Evolutionary conservation across 2,113 vertebrate genomes (phyloP), one percentile per base, ranked within the genome.

Genomic region (Odocoileus hemionus): DNA sequence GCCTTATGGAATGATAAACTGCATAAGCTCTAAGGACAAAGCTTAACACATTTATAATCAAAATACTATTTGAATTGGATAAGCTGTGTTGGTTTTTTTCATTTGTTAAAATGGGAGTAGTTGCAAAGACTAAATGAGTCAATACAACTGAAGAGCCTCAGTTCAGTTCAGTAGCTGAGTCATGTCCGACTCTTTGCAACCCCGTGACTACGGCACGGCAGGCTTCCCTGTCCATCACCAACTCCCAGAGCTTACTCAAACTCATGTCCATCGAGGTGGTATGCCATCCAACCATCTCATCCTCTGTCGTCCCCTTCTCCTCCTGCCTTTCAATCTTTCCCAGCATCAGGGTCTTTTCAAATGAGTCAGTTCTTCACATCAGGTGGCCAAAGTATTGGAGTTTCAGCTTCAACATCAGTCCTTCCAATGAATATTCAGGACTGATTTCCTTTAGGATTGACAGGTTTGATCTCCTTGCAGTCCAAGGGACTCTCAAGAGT

Each of bases 101-200:
- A 26, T 33, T 76, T 45, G 19, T 23, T 23, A 70, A 88, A 79
- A 91, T 57, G 12, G 55, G 45, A 45, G 30, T n/a, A 30, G 13
- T 45, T 61, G 16, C 8, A 16, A 96, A 97, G 39, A 45, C 25
- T 19, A n/a, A 86, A 67, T 47, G 60, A 50, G 17, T 88, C 58
- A 43, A 82, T 45, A 54, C n/a, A 87, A n/a, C 11, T 19, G 7
- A 92, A 88, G 26, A 43, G 74, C 54, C 52, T 39, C 64, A 67
- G 64, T 67, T 17, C 61, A 64, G 7, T 64, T n/a, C 61, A 67
- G 61, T 67, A 7, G 17, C 61, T n/a, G 16, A 67, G 33, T 67
- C 1, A 0, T 67, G n/a, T n/a, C 33, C 2, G 4, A n/a, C 64
- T 67, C 16, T 36, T 67, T 67, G 16, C 1, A 3, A 67, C 17